phyloP scores from a whole-genome alignment of 1,140 invertebrate genomes.

The Belonocnema kinseyi region DNA sequence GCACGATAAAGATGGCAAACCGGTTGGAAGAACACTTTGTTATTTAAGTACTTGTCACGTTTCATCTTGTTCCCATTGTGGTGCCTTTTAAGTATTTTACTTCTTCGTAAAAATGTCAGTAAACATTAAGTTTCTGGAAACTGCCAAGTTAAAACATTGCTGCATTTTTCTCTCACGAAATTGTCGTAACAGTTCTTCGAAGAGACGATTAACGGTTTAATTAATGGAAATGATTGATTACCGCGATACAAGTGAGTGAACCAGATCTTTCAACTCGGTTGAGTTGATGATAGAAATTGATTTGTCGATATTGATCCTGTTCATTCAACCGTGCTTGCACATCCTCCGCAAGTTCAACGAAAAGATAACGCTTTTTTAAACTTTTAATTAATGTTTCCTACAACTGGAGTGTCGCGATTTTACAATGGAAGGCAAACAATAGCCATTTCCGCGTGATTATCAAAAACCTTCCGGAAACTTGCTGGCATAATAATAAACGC shows the following conservation, averaged over 20 bases:
- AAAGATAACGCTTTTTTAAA: not conserved
- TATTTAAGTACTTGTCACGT: conserved; percentile 45
- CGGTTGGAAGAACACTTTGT: conserved; percentile 54
- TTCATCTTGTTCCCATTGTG: conserved; percentile 9
- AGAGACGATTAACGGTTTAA: not conserved
- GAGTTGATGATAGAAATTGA: conserved; percentile 2
- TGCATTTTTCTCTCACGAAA: too few relatives aligned
- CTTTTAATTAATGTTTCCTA: conserved; percentile 10
- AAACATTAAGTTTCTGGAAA: too few relatives aligned
- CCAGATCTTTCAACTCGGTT: not conserved
- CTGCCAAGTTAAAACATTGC: too few relatives aligned
- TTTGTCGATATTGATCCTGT: not conserved
- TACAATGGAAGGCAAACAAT: not conserved
- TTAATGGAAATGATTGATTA: not conserved
- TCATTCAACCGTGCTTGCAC: not conserved
- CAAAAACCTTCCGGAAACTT: conserved; percentile 17
- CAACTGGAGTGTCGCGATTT: not conserved
- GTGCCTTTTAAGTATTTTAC: not conserved
- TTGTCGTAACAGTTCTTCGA: too few relatives aligned
- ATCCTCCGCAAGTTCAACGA: conserved; percentile 16
- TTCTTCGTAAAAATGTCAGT: not conserved
- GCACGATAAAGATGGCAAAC: conserved; percentile 50
- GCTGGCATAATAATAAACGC: not conserved
- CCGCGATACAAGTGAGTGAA: conserved; percentile 13
- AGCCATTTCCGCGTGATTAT: not conserved